A percentile compares a stretch with the other conserved stretches of the same genome.
These are phyloP conservation scores for Rana temporaria DNA, from an alignment of 2,113 vertebrate genomes.

Conservation along the genomic window DNA sequence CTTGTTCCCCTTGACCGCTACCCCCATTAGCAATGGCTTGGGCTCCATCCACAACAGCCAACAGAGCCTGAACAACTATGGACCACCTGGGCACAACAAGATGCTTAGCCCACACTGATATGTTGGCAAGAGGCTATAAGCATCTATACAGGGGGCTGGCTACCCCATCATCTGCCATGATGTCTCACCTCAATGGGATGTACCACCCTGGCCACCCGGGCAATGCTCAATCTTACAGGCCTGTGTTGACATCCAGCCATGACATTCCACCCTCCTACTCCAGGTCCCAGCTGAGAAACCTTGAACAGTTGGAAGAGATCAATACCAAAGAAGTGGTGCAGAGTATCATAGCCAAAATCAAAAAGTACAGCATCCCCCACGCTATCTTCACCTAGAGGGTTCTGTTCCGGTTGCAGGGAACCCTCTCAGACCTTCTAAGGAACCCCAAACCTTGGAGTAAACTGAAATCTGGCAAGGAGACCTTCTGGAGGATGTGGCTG, in stretches of 20 bases:
- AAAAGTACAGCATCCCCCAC: slow-evolving; percentile 97
- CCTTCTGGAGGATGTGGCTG: slow-evolving; percentile 95
- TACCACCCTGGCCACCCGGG: slow-evolving; percentile 78
- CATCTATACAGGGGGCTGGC: slow-evolving; percentile 88
- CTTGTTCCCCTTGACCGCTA: slow-evolving; percentile 82
- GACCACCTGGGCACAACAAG: slow-evolving; percentile 85
- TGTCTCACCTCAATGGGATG: slow-evolving; percentile 91
- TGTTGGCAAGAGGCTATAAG: slow-evolving; percentile 89
- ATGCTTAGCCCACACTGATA: slow-evolving; percentile 90
- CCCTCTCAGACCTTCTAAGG: slow-evolving; percentile 94
- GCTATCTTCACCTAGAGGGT: slow-evolving; percentile 96
- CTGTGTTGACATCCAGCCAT: slow-evolving; percentile 81
- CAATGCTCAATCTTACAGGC: slow-evolving; percentile 73
- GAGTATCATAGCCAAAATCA: slow-evolving; percentile 93
- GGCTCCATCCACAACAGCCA: slow-evolving; percentile 87
- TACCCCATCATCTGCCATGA: slow-evolving; percentile 81
- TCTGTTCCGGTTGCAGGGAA: slow-evolving; percentile 94
- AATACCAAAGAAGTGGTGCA: slow-evolving; percentile 97
- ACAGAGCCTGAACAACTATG: slow-evolving; percentile 89
- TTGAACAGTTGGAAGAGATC: slow-evolving; percentile 92
- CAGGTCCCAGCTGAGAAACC: slow-evolving; percentile 76
- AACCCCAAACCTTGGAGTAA: slow-evolving; percentile 99
- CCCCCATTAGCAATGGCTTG: slow-evolving; percentile 86
- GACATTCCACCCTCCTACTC: slow-evolving; percentile 90
- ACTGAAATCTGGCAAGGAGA: slow-evolving; percentile 96